Evolutionary conservation across 2,888 invertebrate genomes (phyloP), one percentile per base, ranked within the genome.

Genomic region (Cyrtodaria siliqua): DNA sequence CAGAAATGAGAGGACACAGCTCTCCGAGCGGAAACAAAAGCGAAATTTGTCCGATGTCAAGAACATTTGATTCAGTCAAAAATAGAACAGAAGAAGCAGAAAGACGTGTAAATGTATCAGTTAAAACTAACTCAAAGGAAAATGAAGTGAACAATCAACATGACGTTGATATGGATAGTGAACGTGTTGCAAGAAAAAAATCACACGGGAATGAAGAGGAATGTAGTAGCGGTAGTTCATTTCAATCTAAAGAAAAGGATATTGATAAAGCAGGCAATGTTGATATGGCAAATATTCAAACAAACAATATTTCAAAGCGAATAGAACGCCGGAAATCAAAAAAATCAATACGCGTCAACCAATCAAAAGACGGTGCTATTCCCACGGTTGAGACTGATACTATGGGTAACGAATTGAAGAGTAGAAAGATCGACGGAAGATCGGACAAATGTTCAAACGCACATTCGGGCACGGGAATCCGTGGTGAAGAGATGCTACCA

Each of bases 301-400:
- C 44, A 44, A 44, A 44, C 44, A n/a, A n/a, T n/a, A n/a, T n/a
- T n/a, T n/a, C n/a, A n/a, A 44, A 44, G 20, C 20, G 6, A 44
- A 16, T 20, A 6, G 44, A 3, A 18, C 44, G 44, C 44, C 44
- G 44, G 6, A 44, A 44, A 4, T 44, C 44, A 16, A 44, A 44
- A 44, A 3, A 44, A 9, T 44, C 44, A 20, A 6, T 33, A 12
- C 33, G 6, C 12, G 4, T 12, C 12, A 33, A 33, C 33, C 33
- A 33, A 33, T 4, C 4, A 12, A 33, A 33, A 33, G 33, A 33
- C 33, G 12, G 3, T 20, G 16, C 16, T 9, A 16, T 44, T 44
- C 44, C 44, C 6, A 16, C 20, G 6, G 8, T 44, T 44, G 44
- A 44, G 4, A 44, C 16, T 18, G 8, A 9, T 9, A 44, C 4